Percentiles rank a stretch among this genome's conserved stretches.
Conservation (phyloP, 1,140 invertebrate species). For the Philotrypesis tridentata region DNA sequence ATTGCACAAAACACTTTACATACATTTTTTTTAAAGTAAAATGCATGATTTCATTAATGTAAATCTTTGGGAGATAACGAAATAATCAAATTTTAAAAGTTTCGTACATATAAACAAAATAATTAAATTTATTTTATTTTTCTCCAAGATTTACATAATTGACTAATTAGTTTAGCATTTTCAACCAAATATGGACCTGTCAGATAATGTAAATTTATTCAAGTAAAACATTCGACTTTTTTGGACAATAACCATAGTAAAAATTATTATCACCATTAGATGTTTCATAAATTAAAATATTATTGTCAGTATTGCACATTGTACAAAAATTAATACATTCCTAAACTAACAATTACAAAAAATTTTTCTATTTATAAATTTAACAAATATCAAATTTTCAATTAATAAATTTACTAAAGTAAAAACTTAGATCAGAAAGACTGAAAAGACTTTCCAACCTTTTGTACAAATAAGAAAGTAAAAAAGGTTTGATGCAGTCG, state of each 20-base stretch:
- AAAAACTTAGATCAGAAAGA: not conserved
- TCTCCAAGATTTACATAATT: not conserved
- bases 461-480: slow-evolving; percentile 44
- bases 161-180: not conserved
- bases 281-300: slow-evolving; percentile 1
- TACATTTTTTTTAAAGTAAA: not conserved
- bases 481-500: slow-evolving; percentile 1
- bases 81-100: not conserved
- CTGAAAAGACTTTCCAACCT: not conserved
- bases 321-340: slow-evolving; percentile 11
- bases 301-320: slow-evolving; percentile 43
- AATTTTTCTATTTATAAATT: slow-evolving; percentile 2
- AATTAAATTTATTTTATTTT: too few relatives aligned
- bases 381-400: slow-evolving; percentile 4
- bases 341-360: slow-evolving; percentile 4
- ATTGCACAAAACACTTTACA: not conserved
- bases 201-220: not conserved
- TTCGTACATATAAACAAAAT: not conserved
- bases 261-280: slow-evolving; percentile 5
- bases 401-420: slow-evolving; percentile 26
- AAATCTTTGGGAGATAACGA: not conserved
- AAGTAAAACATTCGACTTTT: not conserved
- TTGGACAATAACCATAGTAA: not conserved
- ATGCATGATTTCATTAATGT: not conserved
- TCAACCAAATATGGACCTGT: not conserved